Conservation (phyloP, 1,140 invertebrate species). For the Neotoxoptera formosana region DNA sequence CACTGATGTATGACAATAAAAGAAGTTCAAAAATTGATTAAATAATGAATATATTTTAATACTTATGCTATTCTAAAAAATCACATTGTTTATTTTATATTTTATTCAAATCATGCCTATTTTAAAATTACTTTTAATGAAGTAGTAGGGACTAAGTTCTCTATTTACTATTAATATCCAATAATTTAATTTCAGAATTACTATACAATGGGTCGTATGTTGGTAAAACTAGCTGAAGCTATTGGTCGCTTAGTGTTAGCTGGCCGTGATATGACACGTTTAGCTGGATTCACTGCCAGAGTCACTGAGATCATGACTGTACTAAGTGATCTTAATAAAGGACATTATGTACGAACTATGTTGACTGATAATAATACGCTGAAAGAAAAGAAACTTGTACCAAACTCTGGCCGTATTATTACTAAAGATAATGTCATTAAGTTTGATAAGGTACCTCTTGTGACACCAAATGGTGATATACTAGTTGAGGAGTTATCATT, state of each 20-base stretch:
- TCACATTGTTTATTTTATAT: background rate
- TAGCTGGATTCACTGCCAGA: slow-evolving; percentile 92
- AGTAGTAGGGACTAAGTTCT: background rate
- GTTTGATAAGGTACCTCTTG: slow-evolving; percentile 91
- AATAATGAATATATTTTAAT: too few species aligned
- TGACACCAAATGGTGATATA: slow-evolving; percentile 97
- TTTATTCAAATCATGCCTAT: background rate
- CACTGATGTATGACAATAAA: background rate
- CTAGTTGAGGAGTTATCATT: slow-evolving; percentile 88
- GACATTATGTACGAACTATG: slow-evolving; percentile 90
- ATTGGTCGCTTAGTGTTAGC: slow-evolving; percentile 93
- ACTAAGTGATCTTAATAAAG: slow-evolving; percentile 84
- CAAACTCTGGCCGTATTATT: slow-evolving; percentile 82
- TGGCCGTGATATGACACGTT: slow-evolving; percentile 89
- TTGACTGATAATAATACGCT: slow-evolving; percentile 66
- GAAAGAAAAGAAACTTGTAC: slow-evolving; percentile 64
- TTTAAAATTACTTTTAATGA: background rate
- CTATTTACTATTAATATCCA: background rate
- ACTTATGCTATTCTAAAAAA: background rate
- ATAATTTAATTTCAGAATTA: slow-evolving; percentile 73
- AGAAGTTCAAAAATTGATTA: background rate
- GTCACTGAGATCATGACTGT: slow-evolving; percentile 91
- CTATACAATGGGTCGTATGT: slow-evolving; percentile 95
- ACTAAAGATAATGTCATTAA: slow-evolving; percentile 91
- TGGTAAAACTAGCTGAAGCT: slow-evolving; percentile 95